These are phyloP conservation scores for Spodoptera littoralis DNA, from an alignment of 2,888 invertebrate species.

Conservation along the genomic window DNA sequence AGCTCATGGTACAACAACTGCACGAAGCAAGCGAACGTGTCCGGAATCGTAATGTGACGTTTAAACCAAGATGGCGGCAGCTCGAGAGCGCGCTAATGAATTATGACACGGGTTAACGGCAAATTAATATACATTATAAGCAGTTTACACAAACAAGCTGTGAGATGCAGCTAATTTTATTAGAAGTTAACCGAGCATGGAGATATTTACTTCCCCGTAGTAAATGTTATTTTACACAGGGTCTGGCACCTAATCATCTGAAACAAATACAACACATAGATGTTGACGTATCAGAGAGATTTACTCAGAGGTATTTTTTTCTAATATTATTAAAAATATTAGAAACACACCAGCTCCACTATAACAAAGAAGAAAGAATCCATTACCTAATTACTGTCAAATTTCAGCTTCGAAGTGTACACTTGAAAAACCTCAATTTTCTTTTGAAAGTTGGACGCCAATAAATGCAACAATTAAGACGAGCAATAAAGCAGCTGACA, in stretches of 20 bases:
- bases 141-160: slow-evolving; percentile 48
- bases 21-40: slow-evolving; percentile 69
- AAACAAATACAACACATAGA: no score
- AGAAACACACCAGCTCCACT: not conserved
- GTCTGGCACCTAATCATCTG: no score
- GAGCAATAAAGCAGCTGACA: slow-evolving; percentile 40
- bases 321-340: not conserved
- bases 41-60: slow-evolving; percentile 76
- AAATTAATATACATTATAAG: slow-evolving; percentile 61
- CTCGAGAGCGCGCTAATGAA: slow-evolving; percentile 66
- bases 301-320: no score
- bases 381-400: slow-evolving; percentile 3
- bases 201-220: no score
- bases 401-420: not conserved
- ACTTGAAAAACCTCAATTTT: slow-evolving; percentile 1
- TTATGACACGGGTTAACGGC: slow-evolving; percentile 65
- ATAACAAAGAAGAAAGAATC: not conserved
- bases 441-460: slow-evolving; percentile 11
- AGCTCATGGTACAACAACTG: slow-evolving; percentile 39
- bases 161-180: slow-evolving; percentile 25
- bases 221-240: no score
- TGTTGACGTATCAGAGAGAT: no score
- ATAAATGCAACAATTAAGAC: slow-evolving; percentile 41
- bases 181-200: not conserved
- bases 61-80: slow-evolving; percentile 60